These are phyloP conservation scores for Oryzias sinensis DNA, from an alignment of 2,797 vertebrate species.

Conservation along the genomic window DNA sequence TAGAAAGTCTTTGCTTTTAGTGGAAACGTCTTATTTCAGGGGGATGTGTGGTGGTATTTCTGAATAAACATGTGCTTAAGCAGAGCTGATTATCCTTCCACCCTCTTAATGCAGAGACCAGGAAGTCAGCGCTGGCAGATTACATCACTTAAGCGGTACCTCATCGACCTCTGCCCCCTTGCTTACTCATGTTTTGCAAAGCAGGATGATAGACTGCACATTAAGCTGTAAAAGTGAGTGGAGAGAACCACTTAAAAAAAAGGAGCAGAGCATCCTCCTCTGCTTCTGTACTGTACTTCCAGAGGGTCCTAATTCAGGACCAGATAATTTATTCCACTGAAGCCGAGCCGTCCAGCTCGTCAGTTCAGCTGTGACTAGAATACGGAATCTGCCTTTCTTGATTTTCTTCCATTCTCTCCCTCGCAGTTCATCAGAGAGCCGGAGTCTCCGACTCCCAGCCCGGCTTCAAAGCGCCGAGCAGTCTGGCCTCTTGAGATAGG, in stretches of 20 bases:
- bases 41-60: no score
- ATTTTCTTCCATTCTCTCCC: background rate
- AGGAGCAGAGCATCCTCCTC: constrained; percentile 4
- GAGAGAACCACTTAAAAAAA: constrained; percentile 13
- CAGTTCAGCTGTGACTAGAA: constrained; percentile 43
- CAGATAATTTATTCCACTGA: constrained; percentile 41
- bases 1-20: no score
- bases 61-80: background rate
- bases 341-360: constrained; percentile 43
- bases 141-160: constrained; percentile 29
- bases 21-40: no score
- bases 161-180: constrained; percentile 30
- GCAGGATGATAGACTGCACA: background rate
- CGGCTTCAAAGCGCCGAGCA: constrained; percentile 47
- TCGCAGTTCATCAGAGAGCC: constrained; percentile 24
- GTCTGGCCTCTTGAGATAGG: constrained; percentile 55
- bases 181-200: constrained; percentile 19
- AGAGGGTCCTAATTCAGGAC: constrained; percentile 20
- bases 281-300: constrained; percentile 14
- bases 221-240: constrained; percentile 25
- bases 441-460: constrained; percentile 38
- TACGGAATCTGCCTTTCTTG: constrained; percentile 43
- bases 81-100: background rate
- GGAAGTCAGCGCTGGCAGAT: constrained; percentile 24
- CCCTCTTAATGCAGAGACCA: constrained; percentile 20